A percentile compares a stretch with the other conserved stretches of the same genome.
These are phyloP conservation scores for Oscheius onirici DNA, from an alignment of 2,888 invertebrate genomes.

Conservation along the genomic window DNA sequence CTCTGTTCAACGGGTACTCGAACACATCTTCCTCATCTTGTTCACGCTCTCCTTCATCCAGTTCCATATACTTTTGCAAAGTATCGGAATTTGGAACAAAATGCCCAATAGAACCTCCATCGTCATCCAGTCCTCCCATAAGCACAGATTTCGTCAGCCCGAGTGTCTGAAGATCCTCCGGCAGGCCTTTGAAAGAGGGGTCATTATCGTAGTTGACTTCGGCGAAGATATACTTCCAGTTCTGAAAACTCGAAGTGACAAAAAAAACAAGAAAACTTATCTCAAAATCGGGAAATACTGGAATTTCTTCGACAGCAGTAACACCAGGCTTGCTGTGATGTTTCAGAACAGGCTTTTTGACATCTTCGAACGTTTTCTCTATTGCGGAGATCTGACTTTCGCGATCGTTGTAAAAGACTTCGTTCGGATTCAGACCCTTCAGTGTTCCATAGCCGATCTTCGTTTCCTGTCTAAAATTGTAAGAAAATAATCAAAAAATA, in stretches of 20 bases:
- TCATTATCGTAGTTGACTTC: constrained; percentile 96
- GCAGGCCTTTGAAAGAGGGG: constrained; percentile 85
- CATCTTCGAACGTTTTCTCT: constrained; percentile 93
- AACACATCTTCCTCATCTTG: constrained; percentile 76
- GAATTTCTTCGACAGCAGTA: constrained; percentile 85
- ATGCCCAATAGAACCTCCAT: constrained; percentile 96
- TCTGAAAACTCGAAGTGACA: constrained; percentile 73
- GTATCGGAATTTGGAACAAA: constrained; percentile 95
- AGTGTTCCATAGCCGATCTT: constrained; percentile 98
- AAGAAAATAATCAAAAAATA: neutral
- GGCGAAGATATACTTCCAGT: constrained; percentile 98
- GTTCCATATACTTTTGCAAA: constrained; percentile 85
- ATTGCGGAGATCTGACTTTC: constrained; percentile 97
- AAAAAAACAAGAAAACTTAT: constrained; percentile 66
- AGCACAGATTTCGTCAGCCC: constrained; percentile 43
- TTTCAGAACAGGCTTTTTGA: constrained; percentile 77
- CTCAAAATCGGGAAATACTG: constrained; percentile 93
- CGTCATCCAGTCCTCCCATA: constrained; percentile 20
- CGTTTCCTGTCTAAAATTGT: constrained; percentile 84
- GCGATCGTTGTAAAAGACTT: constrained; percentile 90
- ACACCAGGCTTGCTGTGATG: constrained; percentile 97
- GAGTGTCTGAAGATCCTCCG: constrained; percentile 43
- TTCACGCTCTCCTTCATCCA: constrained; percentile 81
- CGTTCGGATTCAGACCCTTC: constrained; percentile 80
- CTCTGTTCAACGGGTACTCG: constrained; percentile 92